Percentiles rank a stretch among this genome's conserved stretches.
Conservation (phyloP, 2,797 vertebrate species). For the Ateles fusciceps region DNA sequence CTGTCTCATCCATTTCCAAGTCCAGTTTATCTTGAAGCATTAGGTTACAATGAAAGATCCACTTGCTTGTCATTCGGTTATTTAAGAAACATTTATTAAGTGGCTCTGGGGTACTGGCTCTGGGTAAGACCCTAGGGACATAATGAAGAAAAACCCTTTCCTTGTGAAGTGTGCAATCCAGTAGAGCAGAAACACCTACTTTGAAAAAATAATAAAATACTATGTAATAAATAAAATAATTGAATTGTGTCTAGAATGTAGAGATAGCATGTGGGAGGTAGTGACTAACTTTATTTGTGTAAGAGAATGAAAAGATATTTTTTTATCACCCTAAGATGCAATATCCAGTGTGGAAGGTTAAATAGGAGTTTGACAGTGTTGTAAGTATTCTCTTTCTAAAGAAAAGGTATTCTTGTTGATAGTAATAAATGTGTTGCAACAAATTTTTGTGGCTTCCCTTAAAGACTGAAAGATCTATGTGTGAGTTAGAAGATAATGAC, state of each 20-base stretch:
- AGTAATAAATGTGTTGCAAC: neutral
- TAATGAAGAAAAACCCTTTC: neutral
- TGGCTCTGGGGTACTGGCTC: neutral
- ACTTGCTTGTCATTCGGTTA: neutral
- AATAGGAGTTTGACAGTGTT: neutral
- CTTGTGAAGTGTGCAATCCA: neutral
- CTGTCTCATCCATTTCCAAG: neutral
- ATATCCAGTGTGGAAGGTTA: neutral
- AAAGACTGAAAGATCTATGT: slow-evolving; percentile 42
- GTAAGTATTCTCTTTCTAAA: slow-evolving; percentile 9
- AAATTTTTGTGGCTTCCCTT: slow-evolving; percentile 16
- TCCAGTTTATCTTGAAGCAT: neutral
- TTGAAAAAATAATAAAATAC: slow-evolving; percentile 14
- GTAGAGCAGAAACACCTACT: neutral
- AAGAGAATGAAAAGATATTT: neutral
- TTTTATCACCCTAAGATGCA: neutral
- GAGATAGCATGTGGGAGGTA: neutral
- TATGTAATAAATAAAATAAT: neutral
- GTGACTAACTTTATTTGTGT: neutral
- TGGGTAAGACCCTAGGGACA: neutral
- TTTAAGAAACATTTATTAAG: neutral
- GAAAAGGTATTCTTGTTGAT: neutral
- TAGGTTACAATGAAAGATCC: neutral
- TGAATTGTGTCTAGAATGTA: neutral
- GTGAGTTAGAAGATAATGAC: slow-evolving; percentile 18